These are phyloP conservation scores for Rotaria socialis DNA, from an alignment of 2,888 invertebrate species.

Conservation along the genomic window DNA sequence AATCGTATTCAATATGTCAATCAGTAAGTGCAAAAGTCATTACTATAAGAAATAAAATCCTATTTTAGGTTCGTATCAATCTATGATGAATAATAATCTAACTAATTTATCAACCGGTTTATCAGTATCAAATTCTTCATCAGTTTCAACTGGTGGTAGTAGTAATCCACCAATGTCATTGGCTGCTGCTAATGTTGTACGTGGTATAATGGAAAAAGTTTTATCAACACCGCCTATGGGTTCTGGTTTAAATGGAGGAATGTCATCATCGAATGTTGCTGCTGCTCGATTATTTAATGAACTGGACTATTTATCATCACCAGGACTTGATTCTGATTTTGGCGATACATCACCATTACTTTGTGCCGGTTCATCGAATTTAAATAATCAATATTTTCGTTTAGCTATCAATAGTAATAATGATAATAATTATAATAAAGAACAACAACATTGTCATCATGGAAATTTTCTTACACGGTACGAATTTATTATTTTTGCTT, in stretches of 20 bases:
- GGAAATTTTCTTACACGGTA: not conserved
- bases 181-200: conserved; percentile 27
- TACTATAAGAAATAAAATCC: too few species aligned
- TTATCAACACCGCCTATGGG: conserved; percentile 5
- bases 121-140: not conserved
- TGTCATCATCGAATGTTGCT: not conserved
- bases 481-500: not conserved
- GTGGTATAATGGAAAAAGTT: conserved; percentile 31
- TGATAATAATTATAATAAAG: not conserved
- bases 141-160: not conserved
- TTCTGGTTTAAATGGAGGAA: not conserved
- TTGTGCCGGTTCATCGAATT: not conserved
- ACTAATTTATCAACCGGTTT: not conserved
- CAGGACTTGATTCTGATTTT: not conserved
- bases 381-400: not conserved
- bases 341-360: not conserved
- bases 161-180: not conserved
- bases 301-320: conserved; percentile 28
- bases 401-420: not conserved
- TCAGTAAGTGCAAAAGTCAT: not conserved
- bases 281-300: conserved; percentile 34
- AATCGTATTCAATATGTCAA: conserved; percentile 14
- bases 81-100: not conserved
- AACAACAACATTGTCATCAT: not conserved
- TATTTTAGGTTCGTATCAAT: not conserved